A percentile compares a stretch with the other conserved stretches of the same genome.
phyloP scores from a whole-genome alignment of 2,113 vertebrate species.

The Pontoporia blainvillei region DNA sequence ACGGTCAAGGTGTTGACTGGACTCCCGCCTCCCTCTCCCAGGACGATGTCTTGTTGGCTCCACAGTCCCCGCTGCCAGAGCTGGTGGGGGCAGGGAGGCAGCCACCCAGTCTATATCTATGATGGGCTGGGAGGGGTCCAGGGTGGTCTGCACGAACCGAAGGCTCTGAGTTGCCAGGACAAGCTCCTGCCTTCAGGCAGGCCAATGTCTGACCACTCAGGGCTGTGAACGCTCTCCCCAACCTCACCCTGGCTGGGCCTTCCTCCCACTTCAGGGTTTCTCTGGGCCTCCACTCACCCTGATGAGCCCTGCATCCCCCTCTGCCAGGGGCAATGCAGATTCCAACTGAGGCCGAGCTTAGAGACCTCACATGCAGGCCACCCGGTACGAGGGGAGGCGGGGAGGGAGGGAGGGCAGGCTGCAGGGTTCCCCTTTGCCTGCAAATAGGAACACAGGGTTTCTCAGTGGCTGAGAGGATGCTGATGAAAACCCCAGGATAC shows the following conservation, averaged over 20 bases:
- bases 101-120: background rate
- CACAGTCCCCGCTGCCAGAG: background rate
- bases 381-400: accelerated
- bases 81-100: background rate
- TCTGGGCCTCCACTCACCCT: background rate
- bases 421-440: background rate
- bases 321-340: background rate
- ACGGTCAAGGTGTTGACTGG: background rate
- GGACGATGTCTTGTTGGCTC: background rate
- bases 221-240: background rate
- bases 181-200: background rate
- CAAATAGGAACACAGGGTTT: background rate
- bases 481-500: background rate
- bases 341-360: background rate
- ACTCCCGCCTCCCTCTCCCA: background rate
- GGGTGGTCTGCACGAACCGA: background rate
- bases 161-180: background rate
- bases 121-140: too few relatives aligned
- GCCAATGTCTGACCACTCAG: background rate
- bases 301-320: background rate
- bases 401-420: background rate
- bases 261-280: background rate
- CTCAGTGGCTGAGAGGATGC: background rate
- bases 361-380: background rate
- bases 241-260: background rate